Percentiles rank a stretch among this genome's conserved stretches.
Evolutionary conservation across 2,888 invertebrate genomes (phyloP).

Genomic region (Argyra leucocephala): DNA sequence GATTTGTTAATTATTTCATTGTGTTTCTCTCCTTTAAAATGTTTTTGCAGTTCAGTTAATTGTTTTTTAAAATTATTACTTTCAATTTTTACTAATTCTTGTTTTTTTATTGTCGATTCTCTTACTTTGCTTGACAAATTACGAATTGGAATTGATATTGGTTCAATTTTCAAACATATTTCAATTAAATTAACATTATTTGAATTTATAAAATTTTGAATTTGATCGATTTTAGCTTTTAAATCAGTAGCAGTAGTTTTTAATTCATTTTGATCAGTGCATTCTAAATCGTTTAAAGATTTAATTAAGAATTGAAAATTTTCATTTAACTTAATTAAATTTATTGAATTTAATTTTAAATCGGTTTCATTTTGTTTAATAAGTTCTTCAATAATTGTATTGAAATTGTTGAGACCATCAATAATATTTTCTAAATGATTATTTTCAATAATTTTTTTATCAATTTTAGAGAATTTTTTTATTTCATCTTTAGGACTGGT

Average conservation of each 20-base stretch:
- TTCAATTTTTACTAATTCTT: background rate
- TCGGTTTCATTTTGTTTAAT: background rate
- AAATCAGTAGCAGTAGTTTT: background rate
- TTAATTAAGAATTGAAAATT: background rate
- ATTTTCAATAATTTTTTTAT: background rate
- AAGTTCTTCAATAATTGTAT: background rate
- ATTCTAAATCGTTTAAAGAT: background rate
- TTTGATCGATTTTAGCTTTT: background rate
- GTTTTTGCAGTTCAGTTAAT: background rate
- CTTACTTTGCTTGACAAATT: background rate
- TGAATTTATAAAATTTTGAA: background rate
- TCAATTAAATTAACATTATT: background rate
- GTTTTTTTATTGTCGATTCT: background rate
- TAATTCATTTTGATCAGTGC: background rate
- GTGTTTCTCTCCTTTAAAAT: background rate
- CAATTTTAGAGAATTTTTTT: background rate
- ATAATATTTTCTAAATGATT: background rate
- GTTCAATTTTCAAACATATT: background rate
- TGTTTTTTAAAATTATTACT: background rate
- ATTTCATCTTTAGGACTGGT: conserved; percentile 2
- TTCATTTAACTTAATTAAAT: background rate
- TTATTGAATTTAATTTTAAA: background rate
- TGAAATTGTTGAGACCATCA: background rate
- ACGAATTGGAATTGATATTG: background rate
- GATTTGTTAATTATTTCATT: background rate